These are phyloP conservation scores for Meganola albula DNA, from an alignment of 2,888 invertebrate genomes.

Conservation along the genomic window DNA sequence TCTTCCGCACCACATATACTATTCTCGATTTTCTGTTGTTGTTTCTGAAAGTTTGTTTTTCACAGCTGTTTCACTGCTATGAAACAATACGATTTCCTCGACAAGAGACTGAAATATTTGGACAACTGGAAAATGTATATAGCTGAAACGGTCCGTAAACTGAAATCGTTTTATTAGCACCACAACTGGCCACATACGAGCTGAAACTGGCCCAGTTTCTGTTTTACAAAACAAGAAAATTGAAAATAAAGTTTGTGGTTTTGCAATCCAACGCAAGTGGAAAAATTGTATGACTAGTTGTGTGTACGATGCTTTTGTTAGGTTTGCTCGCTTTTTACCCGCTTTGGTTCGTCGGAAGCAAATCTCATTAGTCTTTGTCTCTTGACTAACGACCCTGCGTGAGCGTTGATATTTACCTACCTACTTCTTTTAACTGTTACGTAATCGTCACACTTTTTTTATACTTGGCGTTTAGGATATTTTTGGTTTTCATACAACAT, in stretches of 20 bases:
- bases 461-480: too few relatives aligned
- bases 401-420: constrained; percentile 16
- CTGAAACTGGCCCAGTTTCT: constrained; percentile 14
- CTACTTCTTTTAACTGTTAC: too few relatives aligned
- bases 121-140: not conserved
- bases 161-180: constrained; percentile 15
- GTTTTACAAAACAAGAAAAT: constrained; percentile 33
- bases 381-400: constrained; percentile 20
- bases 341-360: constrained; percentile 41
- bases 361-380: constrained; percentile 53
- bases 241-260: constrained; percentile 43
- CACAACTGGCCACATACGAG: constrained; percentile 22
- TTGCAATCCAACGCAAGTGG: constrained; percentile 35
- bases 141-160: constrained; percentile 10
- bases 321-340: constrained; percentile 28
- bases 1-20: constrained; percentile 23
- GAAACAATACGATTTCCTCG: constrained; percentile 12
- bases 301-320: constrained; percentile 26
- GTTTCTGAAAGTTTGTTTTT: constrained; percentile 16
- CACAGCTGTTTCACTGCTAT: constrained; percentile 15
- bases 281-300: constrained; percentile 42
- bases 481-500: constrained; percentile 16
- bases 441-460: too few relatives aligned
- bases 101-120: constrained; percentile 1
- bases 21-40: constrained; percentile 14